phyloP scores from a whole-genome alignment of 2,888 invertebrate genomes.

The Metalampra italica region DNA sequence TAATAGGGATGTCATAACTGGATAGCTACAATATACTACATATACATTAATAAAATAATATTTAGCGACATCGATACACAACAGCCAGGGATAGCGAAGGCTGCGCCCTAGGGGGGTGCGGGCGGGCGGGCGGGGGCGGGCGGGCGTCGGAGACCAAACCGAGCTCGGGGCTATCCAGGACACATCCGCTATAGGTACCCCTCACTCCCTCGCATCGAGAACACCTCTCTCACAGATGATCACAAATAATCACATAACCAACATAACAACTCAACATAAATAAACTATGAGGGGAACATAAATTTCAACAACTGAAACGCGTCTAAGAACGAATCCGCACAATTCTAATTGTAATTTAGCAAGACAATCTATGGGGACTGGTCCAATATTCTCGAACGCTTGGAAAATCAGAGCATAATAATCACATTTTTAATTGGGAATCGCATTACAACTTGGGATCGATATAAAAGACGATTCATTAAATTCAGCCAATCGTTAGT shows the following conservation, averaged over 20 bases:
- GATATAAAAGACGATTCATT: slow-evolving; percentile 34
- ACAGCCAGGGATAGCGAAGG: slow-evolving; percentile 77
- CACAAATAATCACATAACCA: slow-evolving; percentile 72
- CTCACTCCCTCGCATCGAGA: slow-evolving; percentile 78
- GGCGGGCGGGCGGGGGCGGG: slow-evolving; percentile 65
- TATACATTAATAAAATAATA: slow-evolving; percentile 58
- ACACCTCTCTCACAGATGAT: slow-evolving; percentile 78
- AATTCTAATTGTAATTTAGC: slow-evolving; percentile 30
- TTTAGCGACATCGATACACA: slow-evolving; percentile 76
- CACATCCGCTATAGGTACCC: slow-evolving; percentile 77
- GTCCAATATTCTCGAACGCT: slow-evolving; percentile 53
- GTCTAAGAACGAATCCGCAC: slow-evolving; percentile 49
- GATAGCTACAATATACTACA: slow-evolving; percentile 67
- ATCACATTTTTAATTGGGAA: slow-evolving; percentile 22
- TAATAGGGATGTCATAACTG: slow-evolving; percentile 38
- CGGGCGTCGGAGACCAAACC: slow-evolving; percentile 51
- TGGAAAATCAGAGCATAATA: slow-evolving; percentile 43
- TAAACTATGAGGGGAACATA: slow-evolving; percentile 58
- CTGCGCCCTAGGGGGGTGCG: slow-evolving; percentile 70
- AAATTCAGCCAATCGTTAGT: neutral
- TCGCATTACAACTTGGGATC: slow-evolving; percentile 27
- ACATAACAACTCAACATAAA: slow-evolving; percentile 69
- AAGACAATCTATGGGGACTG: slow-evolving; percentile 39
- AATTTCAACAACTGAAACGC: slow-evolving; percentile 50
- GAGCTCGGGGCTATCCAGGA: slow-evolving; percentile 66